Conservation (phyloP, 1,140 invertebrate species). For the Ceratoteleas bidentatus region DNA sequence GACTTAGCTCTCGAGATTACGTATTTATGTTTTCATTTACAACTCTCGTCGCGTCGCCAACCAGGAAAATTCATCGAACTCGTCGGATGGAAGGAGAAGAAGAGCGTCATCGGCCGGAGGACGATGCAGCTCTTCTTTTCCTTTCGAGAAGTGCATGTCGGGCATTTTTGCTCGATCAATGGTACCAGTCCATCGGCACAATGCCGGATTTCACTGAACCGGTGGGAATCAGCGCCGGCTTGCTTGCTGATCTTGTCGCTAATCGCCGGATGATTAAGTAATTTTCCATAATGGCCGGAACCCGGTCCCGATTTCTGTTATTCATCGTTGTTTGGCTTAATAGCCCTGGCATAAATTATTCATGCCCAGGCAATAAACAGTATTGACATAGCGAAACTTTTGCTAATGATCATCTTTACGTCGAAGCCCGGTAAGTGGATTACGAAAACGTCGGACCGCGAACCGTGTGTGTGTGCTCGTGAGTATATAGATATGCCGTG, state of each 20-base stretch:
- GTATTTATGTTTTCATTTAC: no score
- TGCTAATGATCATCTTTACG: constrained; percentile 38
- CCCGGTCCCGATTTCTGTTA: constrained; percentile 27
- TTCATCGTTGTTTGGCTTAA: constrained; percentile 28
- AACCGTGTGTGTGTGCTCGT: neutral
- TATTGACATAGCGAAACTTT: constrained; percentile 27
- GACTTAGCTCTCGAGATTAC: no score
- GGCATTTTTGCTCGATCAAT: constrained; percentile 27
- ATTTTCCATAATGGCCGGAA: constrained; percentile 45
- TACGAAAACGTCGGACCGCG: constrained; percentile 21
- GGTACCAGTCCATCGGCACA: constrained; percentile 12
- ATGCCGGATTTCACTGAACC: constrained; percentile 28
- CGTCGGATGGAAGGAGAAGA: no score
- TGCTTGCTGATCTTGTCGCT: constrained; percentile 38
- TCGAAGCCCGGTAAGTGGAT: constrained; percentile 19
- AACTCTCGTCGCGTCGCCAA: no score
- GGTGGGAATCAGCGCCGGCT: constrained; percentile 20
- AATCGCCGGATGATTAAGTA: constrained; percentile 53
- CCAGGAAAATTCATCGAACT: no score
- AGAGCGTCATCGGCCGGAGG: no score
- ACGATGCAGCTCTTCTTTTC: no score
- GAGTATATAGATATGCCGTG: constrained; percentile 24
- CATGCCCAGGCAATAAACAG: constrained; percentile 25
- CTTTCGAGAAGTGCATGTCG: constrained; percentile 2
- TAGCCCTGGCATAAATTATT: constrained; percentile 31